phyloP scores from a whole-genome alignment of 2,888 invertebrate species.

The Ptycholaimellus sp. region DNA sequence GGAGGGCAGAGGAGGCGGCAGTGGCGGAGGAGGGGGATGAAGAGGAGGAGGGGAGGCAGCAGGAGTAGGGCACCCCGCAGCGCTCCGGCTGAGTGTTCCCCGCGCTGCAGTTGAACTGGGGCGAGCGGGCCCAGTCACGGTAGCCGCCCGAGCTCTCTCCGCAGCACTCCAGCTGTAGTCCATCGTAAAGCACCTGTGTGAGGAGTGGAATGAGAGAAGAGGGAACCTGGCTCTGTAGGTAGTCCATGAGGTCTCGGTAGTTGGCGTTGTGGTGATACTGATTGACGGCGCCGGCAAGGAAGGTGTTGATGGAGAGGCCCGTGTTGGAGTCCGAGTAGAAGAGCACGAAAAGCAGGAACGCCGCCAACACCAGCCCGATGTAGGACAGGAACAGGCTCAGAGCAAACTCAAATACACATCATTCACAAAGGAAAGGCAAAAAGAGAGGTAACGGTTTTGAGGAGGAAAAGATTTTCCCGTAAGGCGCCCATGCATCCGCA shows the following conservation, averaged over 20 bases:
- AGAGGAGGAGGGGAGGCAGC: too few relatives aligned
- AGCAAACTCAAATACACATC: slow-evolving; percentile 23
- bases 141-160: slow-evolving; percentile 29
- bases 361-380: slow-evolving; percentile 17
- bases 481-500: too few relatives aligned
- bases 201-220: too few relatives aligned
- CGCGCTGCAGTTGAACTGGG: slow-evolving; percentile 28
- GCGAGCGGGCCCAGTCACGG: slow-evolving; percentile 28
- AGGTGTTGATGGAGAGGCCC: slow-evolving; percentile 18
- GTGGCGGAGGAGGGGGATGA: too few relatives aligned
- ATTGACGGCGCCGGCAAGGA: slow-evolving; percentile 17
- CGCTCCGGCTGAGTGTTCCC: slow-evolving; percentile 24
- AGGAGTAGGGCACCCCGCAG: slow-evolving; percentile 31
- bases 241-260: slow-evolving; percentile 22
- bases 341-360: slow-evolving; percentile 20
- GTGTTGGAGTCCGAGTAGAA: slow-evolving; percentile 22
- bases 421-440: too few relatives aligned
- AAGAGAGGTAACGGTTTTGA: too few relatives aligned
- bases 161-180: slow-evolving; percentile 28
- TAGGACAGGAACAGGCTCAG: slow-evolving; percentile 19
- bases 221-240: slow-evolving; percentile 20
- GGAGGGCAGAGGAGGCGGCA: too few relatives aligned
- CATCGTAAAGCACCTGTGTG: too few relatives aligned
- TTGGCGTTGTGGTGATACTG: slow-evolving; percentile 22
- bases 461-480: too few relatives aligned